A percentile compares a stretch with the other conserved stretches of the same genome.
Evolutionary conservation across 2,797 vertebrate genomes (phyloP).

Genomic region (Pyrocephalus nanus): DNA sequence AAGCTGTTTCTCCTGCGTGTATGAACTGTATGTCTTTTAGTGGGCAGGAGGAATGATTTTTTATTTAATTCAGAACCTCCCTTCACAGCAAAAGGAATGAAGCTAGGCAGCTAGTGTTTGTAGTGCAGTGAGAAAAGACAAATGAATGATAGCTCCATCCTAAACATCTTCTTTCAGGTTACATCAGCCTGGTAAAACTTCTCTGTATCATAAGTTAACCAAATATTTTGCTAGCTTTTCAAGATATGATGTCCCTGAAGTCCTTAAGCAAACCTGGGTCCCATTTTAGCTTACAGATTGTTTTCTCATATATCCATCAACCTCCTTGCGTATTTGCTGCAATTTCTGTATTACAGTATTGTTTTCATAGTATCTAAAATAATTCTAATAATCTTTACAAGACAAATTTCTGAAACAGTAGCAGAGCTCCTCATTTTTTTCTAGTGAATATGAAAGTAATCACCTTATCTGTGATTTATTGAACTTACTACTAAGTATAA

Average conservation of each 20-base stretch:
- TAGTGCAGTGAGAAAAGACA: not conserved
- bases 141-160: not conserved
- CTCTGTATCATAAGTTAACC: not conserved
- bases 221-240: slow-evolving; percentile 4
- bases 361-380: not conserved
- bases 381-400: not conserved
- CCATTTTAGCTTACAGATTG: not conserved
- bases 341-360: not conserved
- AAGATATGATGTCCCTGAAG: not conserved
- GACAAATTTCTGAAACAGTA: not conserved
- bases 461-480: not conserved
- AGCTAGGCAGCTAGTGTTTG: not conserved
- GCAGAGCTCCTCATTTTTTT: not conserved
- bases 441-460: not conserved
- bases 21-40: not conserved
- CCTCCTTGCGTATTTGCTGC: not conserved
- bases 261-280: not conserved
- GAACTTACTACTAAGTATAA: not conserved
- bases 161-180: not conserved
- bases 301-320: not conserved
- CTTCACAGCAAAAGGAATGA: not conserved
- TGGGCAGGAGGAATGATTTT: not conserved
- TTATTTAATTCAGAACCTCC: not conserved
- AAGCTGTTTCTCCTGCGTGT: not conserved
- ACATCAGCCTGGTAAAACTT: not conserved